phyloP scores from a whole-genome alignment of 2,888 invertebrate species.

The Aporophyla nigra region DNA sequence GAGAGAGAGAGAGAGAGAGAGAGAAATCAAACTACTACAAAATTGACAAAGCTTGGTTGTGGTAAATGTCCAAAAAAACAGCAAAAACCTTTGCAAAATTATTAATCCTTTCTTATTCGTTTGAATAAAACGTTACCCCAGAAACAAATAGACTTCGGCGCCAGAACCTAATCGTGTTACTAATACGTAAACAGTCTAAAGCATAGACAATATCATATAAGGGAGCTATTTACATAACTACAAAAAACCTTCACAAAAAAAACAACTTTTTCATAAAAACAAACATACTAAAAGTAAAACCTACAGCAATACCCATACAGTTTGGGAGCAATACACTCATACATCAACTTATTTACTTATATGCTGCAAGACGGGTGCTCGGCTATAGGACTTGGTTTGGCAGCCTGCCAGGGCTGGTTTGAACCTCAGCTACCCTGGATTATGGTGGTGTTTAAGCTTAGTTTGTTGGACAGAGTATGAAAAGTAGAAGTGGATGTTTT shows the following conservation, averaged over 20 bases:
- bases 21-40: no score
- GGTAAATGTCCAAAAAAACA: no score
- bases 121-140: background rate
- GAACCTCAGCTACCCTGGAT: conserved; percentile 32
- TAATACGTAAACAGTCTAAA: background rate
- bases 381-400: conserved; percentile 39
- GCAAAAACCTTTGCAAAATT: no score
- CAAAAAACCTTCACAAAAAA: background rate
- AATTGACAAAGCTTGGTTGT: no score
- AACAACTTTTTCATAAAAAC: background rate
- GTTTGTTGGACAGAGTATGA: background rate
- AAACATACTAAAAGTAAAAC: conserved; percentile 4
- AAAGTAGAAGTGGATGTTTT: background rate
- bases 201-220: background rate
- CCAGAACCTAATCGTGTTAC: background rate
- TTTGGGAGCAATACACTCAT: conserved; percentile 29
- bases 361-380: conserved; percentile 18
- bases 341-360: conserved; percentile 45
- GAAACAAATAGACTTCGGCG: no score
- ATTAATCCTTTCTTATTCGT: background rate
- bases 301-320: background rate
- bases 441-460: conserved; percentile 31
- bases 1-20: no score
- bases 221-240: background rate
- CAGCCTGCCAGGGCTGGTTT: conserved; percentile 43